phyloP scores from a whole-genome alignment of 2,113 vertebrate genomes.

The Notothenia coriiceps region DNA sequence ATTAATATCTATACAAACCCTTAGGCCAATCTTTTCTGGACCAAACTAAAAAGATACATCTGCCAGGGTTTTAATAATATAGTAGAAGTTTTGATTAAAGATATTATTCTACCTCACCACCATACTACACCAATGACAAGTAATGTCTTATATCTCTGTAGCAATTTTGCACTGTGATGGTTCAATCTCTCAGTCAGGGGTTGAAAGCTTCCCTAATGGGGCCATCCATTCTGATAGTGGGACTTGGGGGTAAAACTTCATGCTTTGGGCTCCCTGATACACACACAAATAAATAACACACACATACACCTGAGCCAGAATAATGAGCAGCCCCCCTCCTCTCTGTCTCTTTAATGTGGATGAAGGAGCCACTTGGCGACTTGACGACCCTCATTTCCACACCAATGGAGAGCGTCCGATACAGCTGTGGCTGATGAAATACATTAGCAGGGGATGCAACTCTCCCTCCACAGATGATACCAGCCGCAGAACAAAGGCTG shows the following conservation, averaged over 20 bases:
- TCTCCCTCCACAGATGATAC: constrained; percentile 54
- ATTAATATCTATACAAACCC: too few relatives aligned
- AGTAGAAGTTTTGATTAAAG: constrained; percentile 5
- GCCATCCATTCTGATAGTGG: constrained; percentile 58
- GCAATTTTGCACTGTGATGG: constrained; percentile 49
- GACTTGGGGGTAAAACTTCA: constrained; percentile 11
- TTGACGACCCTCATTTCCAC: constrained; percentile 74
- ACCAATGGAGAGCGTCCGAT: constrained; percentile 57
- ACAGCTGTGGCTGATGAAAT: constrained; percentile 78
- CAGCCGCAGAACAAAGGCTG: constrained; percentile 68
- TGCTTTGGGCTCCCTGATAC: constrained; percentile 19
- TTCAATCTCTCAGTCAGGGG: constrained; percentile 65
- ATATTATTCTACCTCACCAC: neutral
- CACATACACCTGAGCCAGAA: constrained; percentile 57
- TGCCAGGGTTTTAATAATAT: neutral
- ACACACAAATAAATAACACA: constrained; percentile 9
- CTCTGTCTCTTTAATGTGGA: constrained; percentile 59
- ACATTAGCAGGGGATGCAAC: constrained; percentile 58
- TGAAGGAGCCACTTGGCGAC: constrained; percentile 70
- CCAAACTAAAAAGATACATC: neutral
- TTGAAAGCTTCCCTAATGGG: constrained; percentile 64
- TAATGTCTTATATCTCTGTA: constrained; percentile 4
- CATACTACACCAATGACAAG: neutral
- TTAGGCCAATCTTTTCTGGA: too few relatives aligned
- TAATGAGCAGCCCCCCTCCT: constrained; percentile 48